Evolutionary conservation across 2,797 vertebrate genomes (phyloP).

Genomic region (Mallotus villosus): DNA sequence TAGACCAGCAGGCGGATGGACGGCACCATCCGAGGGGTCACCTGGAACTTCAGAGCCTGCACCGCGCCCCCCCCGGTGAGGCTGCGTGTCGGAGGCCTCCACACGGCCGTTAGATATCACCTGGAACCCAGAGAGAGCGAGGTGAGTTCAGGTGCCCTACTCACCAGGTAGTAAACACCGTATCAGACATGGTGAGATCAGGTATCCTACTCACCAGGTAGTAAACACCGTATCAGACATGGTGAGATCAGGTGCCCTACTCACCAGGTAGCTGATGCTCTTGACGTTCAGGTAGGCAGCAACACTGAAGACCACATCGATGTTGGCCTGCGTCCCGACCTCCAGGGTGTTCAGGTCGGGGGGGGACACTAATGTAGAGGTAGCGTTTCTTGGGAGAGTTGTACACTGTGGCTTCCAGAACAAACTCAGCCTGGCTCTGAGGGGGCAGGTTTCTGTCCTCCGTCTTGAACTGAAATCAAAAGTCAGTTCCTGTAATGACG

Average conservation of each 20-base stretch:
- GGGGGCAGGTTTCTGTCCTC: slow-evolving; percentile 66
- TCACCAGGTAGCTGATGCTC: slow-evolving; percentile 87
- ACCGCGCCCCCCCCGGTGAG: slow-evolving; percentile 44
- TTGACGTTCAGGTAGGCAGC: slow-evolving; percentile 72
- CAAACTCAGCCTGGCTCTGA: slow-evolving; percentile 73
- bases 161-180: slow-evolving; percentile 80
- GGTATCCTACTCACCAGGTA: slow-evolving; percentile 79
- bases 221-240: slow-evolving; percentile 4
- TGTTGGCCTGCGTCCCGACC: slow-evolving; percentile 68
- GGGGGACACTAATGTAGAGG: slow-evolving; percentile 83
- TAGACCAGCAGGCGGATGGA: slow-evolving; percentile 89
- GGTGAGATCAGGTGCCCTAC: not conserved
- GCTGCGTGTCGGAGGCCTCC: slow-evolving; percentile 67
- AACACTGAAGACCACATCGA: slow-evolving; percentile 76
- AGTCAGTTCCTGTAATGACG: not conserved
- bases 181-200: not conserved
- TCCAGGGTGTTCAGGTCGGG: slow-evolving; percentile 54
- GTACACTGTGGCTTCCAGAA: slow-evolving; percentile 75
- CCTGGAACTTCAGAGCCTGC: slow-evolving; percentile 76
- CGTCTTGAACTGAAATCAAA: slow-evolving; percentile 78
- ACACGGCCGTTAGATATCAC: slow-evolving; percentile 87
- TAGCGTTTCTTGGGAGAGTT: slow-evolving; percentile 84
- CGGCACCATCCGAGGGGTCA: slow-evolving; percentile 86
- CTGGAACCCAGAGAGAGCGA: slow-evolving; percentile 49
- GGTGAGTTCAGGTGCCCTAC: not conserved